Percentiles rank a stretch among this genome's conserved stretches.
phyloP scores from a whole-genome alignment of 2,113 vertebrate genomes.

The Passer domesticus region DNA sequence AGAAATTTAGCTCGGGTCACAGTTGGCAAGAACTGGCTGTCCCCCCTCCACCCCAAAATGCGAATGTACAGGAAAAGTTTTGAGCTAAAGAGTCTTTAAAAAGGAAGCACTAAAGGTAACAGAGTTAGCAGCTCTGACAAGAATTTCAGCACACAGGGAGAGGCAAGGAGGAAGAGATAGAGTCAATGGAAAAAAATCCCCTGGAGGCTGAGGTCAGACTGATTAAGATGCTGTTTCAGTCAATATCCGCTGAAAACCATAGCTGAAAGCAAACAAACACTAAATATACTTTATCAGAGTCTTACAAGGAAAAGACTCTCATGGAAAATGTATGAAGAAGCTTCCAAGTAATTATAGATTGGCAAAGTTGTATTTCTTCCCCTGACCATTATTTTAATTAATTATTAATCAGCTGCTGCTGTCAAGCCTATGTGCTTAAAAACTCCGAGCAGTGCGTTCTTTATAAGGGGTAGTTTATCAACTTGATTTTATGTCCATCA shows the following conservation, averaged over 20 bases:
- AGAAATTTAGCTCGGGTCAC: neutral
- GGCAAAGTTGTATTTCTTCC: conserved; percentile 25
- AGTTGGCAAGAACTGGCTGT: neutral
- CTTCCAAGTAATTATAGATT: conserved; percentile 29
- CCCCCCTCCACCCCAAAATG: fast-evolving
- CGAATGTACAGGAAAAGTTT: neutral
- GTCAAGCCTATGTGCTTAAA: neutral
- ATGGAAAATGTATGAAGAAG: conserved; percentile 38
- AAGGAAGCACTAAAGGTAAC: neutral
- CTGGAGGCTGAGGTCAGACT: conserved; percentile 32
- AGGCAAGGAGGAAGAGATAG: neutral
- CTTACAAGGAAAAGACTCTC: conserved; percentile 33
- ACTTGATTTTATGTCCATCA: neutral
- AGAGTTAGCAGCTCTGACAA: conserved; percentile 4
- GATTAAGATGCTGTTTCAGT: conserved; percentile 34
- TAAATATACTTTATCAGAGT: conserved; percentile 5
- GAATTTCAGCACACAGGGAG: conserved; percentile 33
- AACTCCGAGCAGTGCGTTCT: neutral
- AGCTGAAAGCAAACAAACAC: conserved; percentile 49
- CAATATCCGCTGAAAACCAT: conserved; percentile 35
- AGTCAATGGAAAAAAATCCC: conserved; percentile 34
- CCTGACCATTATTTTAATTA: conserved; percentile 15
- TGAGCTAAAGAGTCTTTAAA: neutral
- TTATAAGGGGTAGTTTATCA: neutral
- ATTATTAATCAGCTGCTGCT: conserved; percentile 23